A percentile compares a stretch with the other conserved stretches of the same genome.
Conservation (phyloP, 2,113 vertebrate species). For the Cranoglanis bouderius region DNA sequence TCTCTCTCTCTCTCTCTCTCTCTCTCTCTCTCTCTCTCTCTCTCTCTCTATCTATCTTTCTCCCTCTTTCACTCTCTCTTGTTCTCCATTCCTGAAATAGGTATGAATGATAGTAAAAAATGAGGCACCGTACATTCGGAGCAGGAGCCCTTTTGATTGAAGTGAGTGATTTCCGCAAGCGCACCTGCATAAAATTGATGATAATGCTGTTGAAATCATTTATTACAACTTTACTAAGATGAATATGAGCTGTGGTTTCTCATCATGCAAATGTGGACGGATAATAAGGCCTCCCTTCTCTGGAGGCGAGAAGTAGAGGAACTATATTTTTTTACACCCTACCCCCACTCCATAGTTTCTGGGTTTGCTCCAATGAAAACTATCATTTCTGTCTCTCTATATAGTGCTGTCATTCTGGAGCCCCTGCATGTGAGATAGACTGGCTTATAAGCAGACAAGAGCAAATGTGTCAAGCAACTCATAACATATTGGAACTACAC, state of each 20-base stretch:
- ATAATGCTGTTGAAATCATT: constrained; percentile 91
- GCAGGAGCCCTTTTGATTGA: constrained; percentile 84
- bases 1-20: background rate
- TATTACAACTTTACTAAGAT: constrained; percentile 89
- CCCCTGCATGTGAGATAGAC: constrained; percentile 35
- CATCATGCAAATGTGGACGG: constrained; percentile 81
- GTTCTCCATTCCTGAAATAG: constrained; percentile 75
- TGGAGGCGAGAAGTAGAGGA: constrained; percentile 51
- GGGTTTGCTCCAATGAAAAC: constrained; percentile 55
- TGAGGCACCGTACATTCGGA: constrained; percentile 75
- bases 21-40: constrained; percentile 16
- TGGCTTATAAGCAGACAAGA: constrained; percentile 53
- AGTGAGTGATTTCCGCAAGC: constrained; percentile 86
- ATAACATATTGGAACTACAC: constrained; percentile 32
- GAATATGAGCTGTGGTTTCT: constrained; percentile 84
- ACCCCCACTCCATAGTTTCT: constrained; percentile 47
- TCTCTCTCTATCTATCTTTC: background rate
- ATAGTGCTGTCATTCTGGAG: constrained; percentile 45
- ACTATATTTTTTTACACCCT: constrained; percentile 61
- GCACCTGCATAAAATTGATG: constrained; percentile 92
- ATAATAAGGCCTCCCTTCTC: constrained; percentile 70
- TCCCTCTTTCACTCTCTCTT: constrained; percentile 14
- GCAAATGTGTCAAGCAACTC: constrained; percentile 45
- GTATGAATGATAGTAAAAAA: constrained; percentile 81
- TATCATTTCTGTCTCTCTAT: constrained; percentile 51